A percentile compares a stretch with the other conserved stretches of the same genome.
phyloP scores from a whole-genome alignment of 2,797 vertebrate species.

The Kryptolebias ocellatus region DNA sequence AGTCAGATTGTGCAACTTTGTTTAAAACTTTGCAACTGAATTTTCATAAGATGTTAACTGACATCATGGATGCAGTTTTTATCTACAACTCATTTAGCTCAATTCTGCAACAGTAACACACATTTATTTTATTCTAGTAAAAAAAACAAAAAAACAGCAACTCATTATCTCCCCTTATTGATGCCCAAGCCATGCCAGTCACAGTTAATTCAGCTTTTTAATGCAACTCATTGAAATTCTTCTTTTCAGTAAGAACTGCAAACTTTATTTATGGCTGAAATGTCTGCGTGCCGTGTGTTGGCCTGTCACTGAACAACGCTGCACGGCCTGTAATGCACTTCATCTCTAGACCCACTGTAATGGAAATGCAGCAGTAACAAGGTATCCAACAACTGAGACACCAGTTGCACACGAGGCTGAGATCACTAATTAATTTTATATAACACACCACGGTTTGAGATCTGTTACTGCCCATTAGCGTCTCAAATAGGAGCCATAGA shows the following conservation, averaged over 20 bases:
- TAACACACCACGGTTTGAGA: constrained; percentile 63
- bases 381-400: constrained; percentile 60
- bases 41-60: no score
- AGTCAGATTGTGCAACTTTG: no score
- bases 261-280: constrained; percentile 18
- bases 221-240: constrained; percentile 23
- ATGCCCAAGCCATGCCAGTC: neutral
- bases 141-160: constrained; percentile 32
- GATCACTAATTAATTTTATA: constrained; percentile 78
- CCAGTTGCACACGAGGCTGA: constrained; percentile 54
- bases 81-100: no score
- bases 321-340: neutral
- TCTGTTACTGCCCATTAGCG: constrained; percentile 71
- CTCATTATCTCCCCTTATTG: constrained; percentile 40
- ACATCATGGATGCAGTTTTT: no score
- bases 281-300: neutral
- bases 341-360: constrained; percentile 16
- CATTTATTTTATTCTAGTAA: constrained; percentile 48
- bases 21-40: no score
- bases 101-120: constrained; percentile 22
- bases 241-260: constrained; percentile 25
- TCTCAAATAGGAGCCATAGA: constrained; percentile 59
- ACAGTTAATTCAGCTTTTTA: neutral
- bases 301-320: constrained; percentile 4
- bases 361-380: constrained; percentile 54